Conservation (phyloP, 1,140 invertebrate genomes). For the Scaptomyza graminum region DNA sequence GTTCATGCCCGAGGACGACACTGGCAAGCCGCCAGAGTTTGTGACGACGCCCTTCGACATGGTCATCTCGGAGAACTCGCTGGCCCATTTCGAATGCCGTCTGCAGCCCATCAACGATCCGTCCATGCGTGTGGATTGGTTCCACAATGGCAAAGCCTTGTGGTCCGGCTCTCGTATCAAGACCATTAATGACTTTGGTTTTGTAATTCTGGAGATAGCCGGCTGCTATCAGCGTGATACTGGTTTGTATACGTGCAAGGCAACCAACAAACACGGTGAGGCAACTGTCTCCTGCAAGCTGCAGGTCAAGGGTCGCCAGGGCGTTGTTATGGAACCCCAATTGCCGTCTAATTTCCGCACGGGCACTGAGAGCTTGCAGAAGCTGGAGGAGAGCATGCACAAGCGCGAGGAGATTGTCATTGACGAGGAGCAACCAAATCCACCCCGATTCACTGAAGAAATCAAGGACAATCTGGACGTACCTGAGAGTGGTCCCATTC, state of each 20-base stretch:
- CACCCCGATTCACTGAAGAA: conserved; percentile 93
- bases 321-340: conserved; percentile 95
- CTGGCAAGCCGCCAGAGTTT: conserved; percentile 96
- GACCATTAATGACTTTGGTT: conserved; percentile 97
- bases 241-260: conserved; percentile 95
- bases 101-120: conserved; percentile 95
- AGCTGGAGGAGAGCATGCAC: conserved; percentile 94
- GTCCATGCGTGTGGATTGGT: conserved; percentile 97
- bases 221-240: conserved; percentile 94
- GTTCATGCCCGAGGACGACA: conserved; percentile 89
- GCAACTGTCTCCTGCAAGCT: conserved; percentile 93
- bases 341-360: conserved; percentile 93
- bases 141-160: conserved; percentile 96
- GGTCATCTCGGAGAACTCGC: conserved; percentile 92
- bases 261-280: conserved; percentile 95
- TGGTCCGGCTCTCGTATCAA: conserved; percentile 94
- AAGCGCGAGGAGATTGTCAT: conserved; percentile 92
- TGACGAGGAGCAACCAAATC: conserved; percentile 93
- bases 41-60: conserved; percentile 94
- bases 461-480: conserved; percentile 93
- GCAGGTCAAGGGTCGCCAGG: conserved; percentile 92
- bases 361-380: conserved; percentile 95
- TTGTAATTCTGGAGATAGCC: conserved; percentile 95
- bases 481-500: conserved; percentile 93
- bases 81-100: conserved; percentile 96